A percentile compares a stretch with the other conserved stretches of the same genome.
These are phyloP conservation scores for Drosophila picticornis DNA, from an alignment of 2,888 invertebrate genomes.

Conservation along the genomic window DNA sequence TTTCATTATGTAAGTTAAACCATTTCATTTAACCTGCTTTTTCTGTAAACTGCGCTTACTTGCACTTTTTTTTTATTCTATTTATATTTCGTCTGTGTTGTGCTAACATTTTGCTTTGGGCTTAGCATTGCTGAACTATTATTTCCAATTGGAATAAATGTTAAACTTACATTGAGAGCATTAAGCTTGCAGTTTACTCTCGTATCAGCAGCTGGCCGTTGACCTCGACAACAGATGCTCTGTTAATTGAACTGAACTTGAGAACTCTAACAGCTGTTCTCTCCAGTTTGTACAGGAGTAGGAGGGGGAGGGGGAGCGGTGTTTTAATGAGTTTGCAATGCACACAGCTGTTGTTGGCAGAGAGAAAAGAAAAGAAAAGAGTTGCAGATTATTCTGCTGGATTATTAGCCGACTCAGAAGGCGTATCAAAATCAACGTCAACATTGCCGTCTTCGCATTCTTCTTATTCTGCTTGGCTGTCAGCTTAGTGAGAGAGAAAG, in stretches of 20 bases:
- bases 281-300: not conserved
- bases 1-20: conserved; percentile 9
- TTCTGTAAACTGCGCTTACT: conserved; percentile 43
- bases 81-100: conserved; percentile 14
- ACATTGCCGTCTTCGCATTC: conserved; percentile 4
- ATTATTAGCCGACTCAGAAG: conserved; percentile 73
- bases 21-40: conserved; percentile 3
- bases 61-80: conserved; percentile 61
- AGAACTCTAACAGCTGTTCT: conserved; percentile 51
- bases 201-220: conserved; percentile 27
- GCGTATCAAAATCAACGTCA: conserved; percentile 56
- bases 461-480: conserved; percentile 20
- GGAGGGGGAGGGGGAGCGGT: too few relatives aligned
- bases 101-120: not conserved
- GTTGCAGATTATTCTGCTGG: conserved; percentile 56
- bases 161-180: conserved; percentile 1
- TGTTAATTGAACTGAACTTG: conserved; percentile 36
- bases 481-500: conserved; percentile 9
- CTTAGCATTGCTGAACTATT: not conserved
- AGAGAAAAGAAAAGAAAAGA: conserved; percentile 45
- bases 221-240: conserved; percentile 42
- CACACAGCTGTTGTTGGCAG: conserved; percentile 58
- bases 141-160: not conserved
- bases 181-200: conserved; percentile 1
- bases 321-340: conserved; percentile 58